These are phyloP conservation scores for Morpho achilles DNA, from an alignment of 2,888 invertebrate genomes.

Conservation along the genomic window DNA sequence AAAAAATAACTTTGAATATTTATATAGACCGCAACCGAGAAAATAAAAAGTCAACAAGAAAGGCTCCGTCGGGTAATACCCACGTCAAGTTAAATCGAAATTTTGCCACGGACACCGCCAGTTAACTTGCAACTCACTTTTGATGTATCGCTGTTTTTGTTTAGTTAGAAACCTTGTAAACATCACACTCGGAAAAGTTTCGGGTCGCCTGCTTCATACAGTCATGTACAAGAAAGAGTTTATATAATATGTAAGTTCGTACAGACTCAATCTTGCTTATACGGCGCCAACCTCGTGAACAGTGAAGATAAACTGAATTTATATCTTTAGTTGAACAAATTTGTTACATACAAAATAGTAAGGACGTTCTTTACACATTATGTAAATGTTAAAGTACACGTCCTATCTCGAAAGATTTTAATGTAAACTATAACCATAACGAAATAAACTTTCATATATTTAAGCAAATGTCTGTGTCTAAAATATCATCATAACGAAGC, in stretches of 20 bases:
- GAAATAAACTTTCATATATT: too few relatives aligned
- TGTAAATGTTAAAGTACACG: not conserved
- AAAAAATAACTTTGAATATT: conserved; percentile 6
- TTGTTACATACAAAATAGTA: conserved; percentile 25
- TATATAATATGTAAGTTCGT: conserved; percentile 39
- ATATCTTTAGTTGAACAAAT: conserved; percentile 29
- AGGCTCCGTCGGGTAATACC: conserved; percentile 41
- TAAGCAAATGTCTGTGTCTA: not conserved
- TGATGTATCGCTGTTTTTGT: conserved; percentile 74
- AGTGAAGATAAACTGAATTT: conserved; percentile 29
- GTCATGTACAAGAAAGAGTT: conserved; percentile 37
- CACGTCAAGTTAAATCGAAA: conserved; percentile 61
- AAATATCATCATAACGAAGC: not conserved
- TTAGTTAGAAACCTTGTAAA: conserved; percentile 62
- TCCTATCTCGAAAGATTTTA: not conserved
- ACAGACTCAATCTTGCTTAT: conserved; percentile 14
- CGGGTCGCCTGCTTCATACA: conserved; percentile 36
- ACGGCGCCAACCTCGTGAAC: conserved; percentile 20
- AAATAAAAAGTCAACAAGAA: conserved; percentile 54
- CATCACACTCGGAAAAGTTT: conserved; percentile 59
- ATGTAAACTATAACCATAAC: not conserved
- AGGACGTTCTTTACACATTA: conserved; percentile 10
- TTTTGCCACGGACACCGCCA: conserved; percentile 53
- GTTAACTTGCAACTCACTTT: conserved; percentile 72
- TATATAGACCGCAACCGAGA: conserved; percentile 34